These are phyloP conservation scores for Pyralis farinalis DNA, from an alignment of 2,888 invertebrate species.

Conservation along the genomic window DNA sequence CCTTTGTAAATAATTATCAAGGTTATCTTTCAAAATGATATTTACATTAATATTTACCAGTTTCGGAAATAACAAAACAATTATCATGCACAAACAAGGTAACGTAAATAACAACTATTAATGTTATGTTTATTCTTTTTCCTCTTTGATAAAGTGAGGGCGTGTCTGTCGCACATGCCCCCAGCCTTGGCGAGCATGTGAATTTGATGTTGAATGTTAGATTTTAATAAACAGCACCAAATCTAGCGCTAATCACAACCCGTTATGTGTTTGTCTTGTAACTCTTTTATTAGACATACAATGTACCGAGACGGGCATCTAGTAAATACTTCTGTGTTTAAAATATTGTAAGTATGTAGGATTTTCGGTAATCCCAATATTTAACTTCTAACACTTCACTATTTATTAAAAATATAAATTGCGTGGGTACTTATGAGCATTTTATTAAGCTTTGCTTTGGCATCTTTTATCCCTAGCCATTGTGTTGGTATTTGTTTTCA, in stretches of 20 bases:
- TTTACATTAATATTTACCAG: no score
- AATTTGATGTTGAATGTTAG: conserved; percentile 47
- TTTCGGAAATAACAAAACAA: not conserved
- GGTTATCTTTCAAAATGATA: no score
- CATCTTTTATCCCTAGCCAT: not conserved
- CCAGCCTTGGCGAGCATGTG: conserved; percentile 38
- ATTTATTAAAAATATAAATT: not conserved
- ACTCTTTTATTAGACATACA: conserved; percentile 10
- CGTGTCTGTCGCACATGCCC: conserved; percentile 22
- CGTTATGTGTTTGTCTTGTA: conserved; percentile 15
- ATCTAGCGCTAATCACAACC: conserved; percentile 25
- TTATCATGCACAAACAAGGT: conserved; percentile 1
- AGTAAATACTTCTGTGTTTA: conserved; percentile 10
- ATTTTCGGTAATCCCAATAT: not conserved
- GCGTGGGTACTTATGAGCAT: not conserved
- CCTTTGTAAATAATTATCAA: no score
- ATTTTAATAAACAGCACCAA: conserved; percentile 28
- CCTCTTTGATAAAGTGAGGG: conserved; percentile 4
- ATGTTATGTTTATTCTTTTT: conserved; percentile 1
- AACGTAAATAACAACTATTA: not conserved
- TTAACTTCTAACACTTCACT: not conserved
- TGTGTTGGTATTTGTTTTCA: not conserved
- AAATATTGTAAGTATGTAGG: conserved; percentile 20
- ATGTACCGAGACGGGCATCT: conserved; percentile 4
- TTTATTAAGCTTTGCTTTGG: not conserved